phyloP scores from a whole-genome alignment of 2,888 invertebrate species.

The Lagria hirta region DNA sequence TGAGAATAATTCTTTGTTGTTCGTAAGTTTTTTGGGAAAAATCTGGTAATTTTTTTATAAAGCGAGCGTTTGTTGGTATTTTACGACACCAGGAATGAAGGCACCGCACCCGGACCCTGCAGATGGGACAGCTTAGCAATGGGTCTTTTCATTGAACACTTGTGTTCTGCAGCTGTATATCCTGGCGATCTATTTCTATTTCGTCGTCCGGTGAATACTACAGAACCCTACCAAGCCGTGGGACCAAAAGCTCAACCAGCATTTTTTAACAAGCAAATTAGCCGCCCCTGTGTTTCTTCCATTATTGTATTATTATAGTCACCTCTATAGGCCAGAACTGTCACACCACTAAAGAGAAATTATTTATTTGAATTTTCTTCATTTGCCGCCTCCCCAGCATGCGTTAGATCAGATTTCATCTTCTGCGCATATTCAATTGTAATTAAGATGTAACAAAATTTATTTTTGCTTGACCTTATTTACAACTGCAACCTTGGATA shows the following conservation, averaged over 20 bases:
- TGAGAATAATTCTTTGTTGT: conserved; percentile 2
- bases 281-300: conserved; percentile 10
- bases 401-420: no score
- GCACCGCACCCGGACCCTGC: conserved; percentile 28
- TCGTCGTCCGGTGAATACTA: conserved; percentile 34
- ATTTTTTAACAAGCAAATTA: no score
- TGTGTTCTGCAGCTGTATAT: conserved; percentile 46
- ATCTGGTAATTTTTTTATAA: conserved; percentile 15
- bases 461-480: conserved; percentile 22
- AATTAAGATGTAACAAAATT: conserved; percentile 5
- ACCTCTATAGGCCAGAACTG: not conserved
- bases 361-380: no score
- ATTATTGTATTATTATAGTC: conserved; percentile 16
- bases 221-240: conserved; percentile 28
- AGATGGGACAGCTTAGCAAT: conserved; percentile 30
- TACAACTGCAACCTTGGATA: conserved; percentile 23
- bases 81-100: conserved; percentile 19
- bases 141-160: conserved; percentile 46
- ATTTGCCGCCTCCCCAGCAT: no score
- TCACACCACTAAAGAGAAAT: no score
- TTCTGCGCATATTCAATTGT: conserved; percentile 24
- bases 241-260: conserved; percentile 20
- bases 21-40: conserved; percentile 14
- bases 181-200: conserved; percentile 41
- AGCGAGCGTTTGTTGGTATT: conserved; percentile 23